Conservation (phyloP, 30 jellyfish, hydroid and myxozoan species). For the Chironex yamaguchii region DNA sequence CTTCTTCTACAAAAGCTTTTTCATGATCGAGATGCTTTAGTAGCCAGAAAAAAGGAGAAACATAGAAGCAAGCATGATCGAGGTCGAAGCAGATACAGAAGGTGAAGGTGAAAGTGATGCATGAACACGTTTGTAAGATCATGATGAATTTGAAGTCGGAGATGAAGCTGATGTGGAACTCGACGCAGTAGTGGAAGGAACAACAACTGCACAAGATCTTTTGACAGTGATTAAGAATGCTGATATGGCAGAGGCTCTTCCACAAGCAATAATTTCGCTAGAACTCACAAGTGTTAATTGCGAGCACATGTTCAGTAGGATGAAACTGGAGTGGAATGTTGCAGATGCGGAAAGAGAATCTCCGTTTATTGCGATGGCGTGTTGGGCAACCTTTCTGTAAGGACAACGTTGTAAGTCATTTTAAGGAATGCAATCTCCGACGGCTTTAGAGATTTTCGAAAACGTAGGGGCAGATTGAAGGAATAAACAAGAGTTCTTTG, state of each 20-base stretch:
- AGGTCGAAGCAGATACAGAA: too few species aligned
- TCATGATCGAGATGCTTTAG: too few species aligned
- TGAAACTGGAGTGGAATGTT: background rate
- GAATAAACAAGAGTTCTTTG: too few species aligned
- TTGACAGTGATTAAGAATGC: background rate
- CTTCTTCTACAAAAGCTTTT: constrained; percentile 3
- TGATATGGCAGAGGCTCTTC: constrained; percentile 1
- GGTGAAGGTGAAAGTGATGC: background rate
- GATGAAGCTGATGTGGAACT: constrained; percentile 23
- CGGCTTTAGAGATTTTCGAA: too few species aligned
- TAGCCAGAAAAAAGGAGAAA: too few species aligned
- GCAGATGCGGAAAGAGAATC: too few species aligned
- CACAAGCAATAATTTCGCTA: constrained; percentile 1
- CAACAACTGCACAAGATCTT: constrained; percentile 9
- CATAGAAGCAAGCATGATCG: too few species aligned
- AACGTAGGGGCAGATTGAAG: background rate
- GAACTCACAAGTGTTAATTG: constrained; percentile 1
- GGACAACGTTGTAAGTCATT: background rate
- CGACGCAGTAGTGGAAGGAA: constrained; percentile 13
- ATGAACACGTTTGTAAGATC: background rate
- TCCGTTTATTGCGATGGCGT: constrained; percentile 8
- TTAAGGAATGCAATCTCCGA: too few species aligned
- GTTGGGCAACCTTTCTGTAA: background rate
- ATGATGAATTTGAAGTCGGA: background rate
- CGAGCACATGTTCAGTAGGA: background rate